Evolutionary conservation across 2,113 vertebrate genomes (phyloP).

Genomic region (Protomyctophum bolini): DNA sequence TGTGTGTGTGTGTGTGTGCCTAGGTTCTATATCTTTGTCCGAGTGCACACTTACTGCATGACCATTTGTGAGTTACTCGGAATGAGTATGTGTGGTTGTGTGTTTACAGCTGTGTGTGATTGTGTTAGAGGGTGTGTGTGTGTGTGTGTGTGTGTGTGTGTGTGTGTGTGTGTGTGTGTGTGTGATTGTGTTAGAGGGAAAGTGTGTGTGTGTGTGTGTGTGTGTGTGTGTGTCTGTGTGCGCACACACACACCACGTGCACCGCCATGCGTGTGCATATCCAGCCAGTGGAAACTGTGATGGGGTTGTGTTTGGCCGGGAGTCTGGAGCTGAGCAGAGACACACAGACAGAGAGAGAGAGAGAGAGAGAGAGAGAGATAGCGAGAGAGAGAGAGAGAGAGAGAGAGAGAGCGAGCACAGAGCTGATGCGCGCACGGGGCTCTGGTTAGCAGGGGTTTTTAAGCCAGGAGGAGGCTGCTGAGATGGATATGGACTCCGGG

Average conservation of each 20-base stretch:
- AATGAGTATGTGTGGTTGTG: no score
- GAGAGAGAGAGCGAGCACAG: slow-evolving; percentile 36
- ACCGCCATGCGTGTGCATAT: slow-evolving; percentile 50
- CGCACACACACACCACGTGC: no score
- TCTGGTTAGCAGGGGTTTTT: slow-evolving; percentile 67
- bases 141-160: no score
- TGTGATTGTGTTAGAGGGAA: no score
- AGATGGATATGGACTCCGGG: slow-evolving; percentile 77
- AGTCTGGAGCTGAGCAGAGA: slow-evolving; percentile 47
- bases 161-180: no score
- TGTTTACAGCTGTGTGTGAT: no score
- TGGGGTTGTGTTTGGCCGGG: slow-evolving; percentile 68
- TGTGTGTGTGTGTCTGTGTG: not conserved
- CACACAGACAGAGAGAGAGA: no score
- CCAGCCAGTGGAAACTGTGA: slow-evolving; percentile 77
- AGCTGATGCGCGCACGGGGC: slow-evolving; percentile 72
- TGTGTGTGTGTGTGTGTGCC: slow-evolving; percentile 51
- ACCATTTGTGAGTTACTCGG: no score
- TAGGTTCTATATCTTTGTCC: no score
- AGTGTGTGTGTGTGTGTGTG: not conserved
- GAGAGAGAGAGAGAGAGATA: slow-evolving; percentile 12
- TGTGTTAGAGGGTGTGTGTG: no score
- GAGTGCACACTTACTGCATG: no score
- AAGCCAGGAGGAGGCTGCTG: slow-evolving; percentile 72
- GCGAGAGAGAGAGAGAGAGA: no score